A percentile compares a stretch with the other conserved stretches of the same genome.
These are phyloP conservation scores for Odontamblyopus lacepedii DNA, from an alignment of 2,797 vertebrate species.

Conservation along the genomic window DNA sequence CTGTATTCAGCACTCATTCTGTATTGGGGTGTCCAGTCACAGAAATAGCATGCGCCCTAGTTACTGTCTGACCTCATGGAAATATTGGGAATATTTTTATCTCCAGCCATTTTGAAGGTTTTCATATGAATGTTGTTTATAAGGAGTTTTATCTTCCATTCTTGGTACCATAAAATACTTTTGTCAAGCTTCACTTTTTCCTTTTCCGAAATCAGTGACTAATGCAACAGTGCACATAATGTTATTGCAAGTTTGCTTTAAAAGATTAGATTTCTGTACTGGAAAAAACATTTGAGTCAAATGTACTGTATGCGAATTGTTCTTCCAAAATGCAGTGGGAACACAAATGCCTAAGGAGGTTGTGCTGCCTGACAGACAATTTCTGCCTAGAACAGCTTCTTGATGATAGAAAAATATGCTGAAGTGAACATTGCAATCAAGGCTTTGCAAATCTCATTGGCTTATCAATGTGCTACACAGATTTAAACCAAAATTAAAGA, in stretches of 20 bases:
- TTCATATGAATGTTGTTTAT: slow-evolving; percentile 49
- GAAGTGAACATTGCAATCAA: neutral
- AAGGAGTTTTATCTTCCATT: slow-evolving; percentile 39
- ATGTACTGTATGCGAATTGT: slow-evolving; percentile 13
- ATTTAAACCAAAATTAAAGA: no score
- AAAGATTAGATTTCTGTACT: slow-evolving; percentile 43
- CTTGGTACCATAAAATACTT: slow-evolving; percentile 63
- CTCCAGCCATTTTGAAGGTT: slow-evolving; percentile 33
- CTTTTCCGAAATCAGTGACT: slow-evolving; percentile 13
- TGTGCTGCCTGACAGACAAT: no score
- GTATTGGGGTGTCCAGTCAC: slow-evolving; percentile 52
- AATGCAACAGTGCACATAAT: slow-evolving; percentile 20
- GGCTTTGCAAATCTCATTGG: neutral
- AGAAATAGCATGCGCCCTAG: slow-evolving; percentile 62
- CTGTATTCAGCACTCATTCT: slow-evolving; percentile 56
- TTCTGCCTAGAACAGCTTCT: no score
- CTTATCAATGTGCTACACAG: neutral
- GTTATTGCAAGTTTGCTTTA: slow-evolving; percentile 54
- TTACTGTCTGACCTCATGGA: slow-evolving; percentile 63
- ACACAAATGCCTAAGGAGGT: neutral
- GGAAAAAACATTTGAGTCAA: slow-evolving; percentile 35
- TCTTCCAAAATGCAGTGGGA: neutral
- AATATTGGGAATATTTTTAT: slow-evolving; percentile 41
- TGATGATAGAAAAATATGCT: neutral
- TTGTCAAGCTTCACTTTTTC: slow-evolving; percentile 39